Evolutionary conservation across 2,888 invertebrate species (phyloP).

Genomic region (Hedya salicella): DNA sequence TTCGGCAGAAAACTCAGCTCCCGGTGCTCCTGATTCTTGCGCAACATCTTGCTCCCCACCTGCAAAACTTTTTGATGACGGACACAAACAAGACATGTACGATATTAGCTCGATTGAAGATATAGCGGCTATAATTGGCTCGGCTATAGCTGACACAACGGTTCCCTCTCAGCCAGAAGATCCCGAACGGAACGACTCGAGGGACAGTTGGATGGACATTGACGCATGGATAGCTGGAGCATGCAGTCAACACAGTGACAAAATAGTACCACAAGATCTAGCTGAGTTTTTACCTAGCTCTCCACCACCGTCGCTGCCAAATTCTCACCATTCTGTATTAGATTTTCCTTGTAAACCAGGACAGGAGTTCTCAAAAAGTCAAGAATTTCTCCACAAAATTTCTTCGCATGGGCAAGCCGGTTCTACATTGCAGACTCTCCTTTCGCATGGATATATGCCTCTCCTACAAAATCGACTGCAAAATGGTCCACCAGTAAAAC

Average conservation of each 20-base stretch:
- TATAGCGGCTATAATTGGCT: slow-evolving; percentile 94
- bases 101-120: slow-evolving; percentile 92
- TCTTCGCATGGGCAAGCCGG: slow-evolving; percentile 80
- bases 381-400: slow-evolving; percentile 78
- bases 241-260: slow-evolving; percentile 89
- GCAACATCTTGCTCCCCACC: slow-evolving; percentile 82
- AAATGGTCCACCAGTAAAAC: slow-evolving; percentile 90
- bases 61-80: slow-evolving; percentile 79
- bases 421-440: slow-evolving; percentile 90
- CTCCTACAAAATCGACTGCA: slow-evolving; percentile 92
- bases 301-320: slow-evolving; percentile 84
- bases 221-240: slow-evolving; percentile 94
- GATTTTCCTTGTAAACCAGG: slow-evolving; percentile 77
- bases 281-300: slow-evolving; percentile 88
- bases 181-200: slow-evolving; percentile 88
- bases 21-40: slow-evolving; percentile 86
- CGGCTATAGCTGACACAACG: slow-evolving; percentile 95
- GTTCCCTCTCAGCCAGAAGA: slow-evolving; percentile 90
- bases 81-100: slow-evolving; percentile 86
- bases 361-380: slow-evolving; percentile 76
- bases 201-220: slow-evolving; percentile 95
- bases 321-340: slow-evolving; percentile 79
- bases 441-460: slow-evolving; percentile 93
- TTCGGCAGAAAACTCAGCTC: slow-evolving; percentile 72
- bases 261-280: slow-evolving; percentile 88